phyloP scores from a whole-genome alignment of 1,140 invertebrate species.

The Campoletis sonorensis region DNA sequence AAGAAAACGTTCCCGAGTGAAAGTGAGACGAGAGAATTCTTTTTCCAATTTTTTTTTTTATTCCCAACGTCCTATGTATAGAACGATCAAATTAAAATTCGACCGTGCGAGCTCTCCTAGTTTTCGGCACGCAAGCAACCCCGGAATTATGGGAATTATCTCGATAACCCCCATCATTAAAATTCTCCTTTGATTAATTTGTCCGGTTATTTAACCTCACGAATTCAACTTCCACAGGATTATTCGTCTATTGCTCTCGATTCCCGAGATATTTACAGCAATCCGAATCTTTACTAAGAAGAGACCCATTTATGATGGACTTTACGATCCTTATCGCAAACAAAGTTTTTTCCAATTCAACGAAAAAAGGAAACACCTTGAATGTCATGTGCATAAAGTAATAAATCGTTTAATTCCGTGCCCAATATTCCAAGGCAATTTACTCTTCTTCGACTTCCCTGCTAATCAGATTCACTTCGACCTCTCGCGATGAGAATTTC shows the following conservation, averaged over 20 bases:
- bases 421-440: slow-evolving; percentile 50
- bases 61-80: background rate
- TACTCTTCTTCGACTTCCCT: background rate
- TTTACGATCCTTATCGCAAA: no score
- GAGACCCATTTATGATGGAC: no score
- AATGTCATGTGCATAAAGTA: slow-evolving; percentile 34
- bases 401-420: slow-evolving; percentile 61
- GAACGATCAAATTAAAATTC: slow-evolving; percentile 55
- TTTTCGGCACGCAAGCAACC: slow-evolving; percentile 6
- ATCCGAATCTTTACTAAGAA: background rate
- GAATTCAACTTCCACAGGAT: background rate
- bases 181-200: slow-evolving; percentile 57
- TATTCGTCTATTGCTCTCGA: background rate
- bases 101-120: slow-evolving; percentile 36
- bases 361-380: background rate
- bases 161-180: slow-evolving; percentile 55
- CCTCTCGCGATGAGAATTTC: background rate
- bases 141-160: slow-evolving; percentile 57
- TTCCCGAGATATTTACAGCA: background rate
- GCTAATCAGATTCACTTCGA: slow-evolving; percentile 8
- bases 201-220: slow-evolving; percentile 53
- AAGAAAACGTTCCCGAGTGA: background rate
- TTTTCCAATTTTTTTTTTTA: background rate
- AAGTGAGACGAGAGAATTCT: background rate
- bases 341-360: background rate